Evolutionary conservation across 2,113 vertebrate genomes (phyloP), one percentile per base, ranked within the genome.

Genomic region (Eidolon helvum): DNA sequence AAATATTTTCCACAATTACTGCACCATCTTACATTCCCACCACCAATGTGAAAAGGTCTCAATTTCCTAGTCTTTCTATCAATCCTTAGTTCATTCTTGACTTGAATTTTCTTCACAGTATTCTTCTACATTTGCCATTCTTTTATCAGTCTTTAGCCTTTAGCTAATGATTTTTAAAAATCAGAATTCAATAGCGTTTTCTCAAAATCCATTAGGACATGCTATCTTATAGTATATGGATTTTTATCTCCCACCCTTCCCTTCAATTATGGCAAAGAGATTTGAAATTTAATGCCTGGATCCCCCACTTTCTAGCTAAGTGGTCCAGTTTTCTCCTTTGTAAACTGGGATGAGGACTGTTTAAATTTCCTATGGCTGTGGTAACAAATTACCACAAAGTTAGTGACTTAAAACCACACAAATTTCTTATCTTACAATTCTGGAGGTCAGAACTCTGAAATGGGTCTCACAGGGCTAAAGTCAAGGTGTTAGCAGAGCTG

Each of bases 131-230:
- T 80, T 75, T 86, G 40, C 24, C 83, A 48, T 71, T 80, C n/a
- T 90, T 87, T 40, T 19, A 72, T 65, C 68, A n/a, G 33, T 69
- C 53, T 35, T 71, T 65, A 28, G 45, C 7, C 50, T 66, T 45
- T 78, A n/a, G 68, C 45, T 16, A n/a, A 53, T 45, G 28, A 53
- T 33, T 94, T 83, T 84, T 53, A 65, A 91, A 94, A 75, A 72
- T 61, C 45, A 45, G 63, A 91, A 84, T 75, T 89, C 65, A 45
- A 53, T 8, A 59, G 48, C 12, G 40, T 59, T 66, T 53, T 72
- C 75, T 72, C 38, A 35, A 24, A 28, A 7, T 35, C 66, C 1
- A 33, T 68, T 28, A 35, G 7, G 10, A 69, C 21, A 16, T 12
- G 45, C 16, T 79, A 21, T 63, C 59, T 21, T 33, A 14, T 3